Evolutionary conservation across 1,140 invertebrate genomes (phyloP).

Genomic region (Zaprionus gabonicus): DNA sequence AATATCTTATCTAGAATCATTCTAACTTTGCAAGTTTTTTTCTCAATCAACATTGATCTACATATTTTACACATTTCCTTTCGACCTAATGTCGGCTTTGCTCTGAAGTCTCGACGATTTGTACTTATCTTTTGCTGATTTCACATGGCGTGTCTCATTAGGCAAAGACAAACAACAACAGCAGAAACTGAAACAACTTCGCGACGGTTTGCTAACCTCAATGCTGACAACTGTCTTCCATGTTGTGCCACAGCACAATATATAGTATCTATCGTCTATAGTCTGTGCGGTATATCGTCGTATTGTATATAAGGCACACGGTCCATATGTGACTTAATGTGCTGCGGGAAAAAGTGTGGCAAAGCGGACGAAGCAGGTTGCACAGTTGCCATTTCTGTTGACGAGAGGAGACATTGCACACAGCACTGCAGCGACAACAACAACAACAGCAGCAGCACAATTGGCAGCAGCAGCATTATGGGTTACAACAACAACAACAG

Average conservation of each 20-base stretch:
- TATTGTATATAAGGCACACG: conserved; percentile 52
- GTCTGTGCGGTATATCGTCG: conserved; percentile 3
- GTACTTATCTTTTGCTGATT: conserved; percentile 17
- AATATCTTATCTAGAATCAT: not conserved
- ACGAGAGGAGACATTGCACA: conserved; percentile 22
- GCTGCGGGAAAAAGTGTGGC: conserved; percentile 54
- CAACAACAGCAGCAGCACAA: not conserved
- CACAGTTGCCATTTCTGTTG: conserved; percentile 36
- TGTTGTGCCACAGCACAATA: conserved; percentile 5
- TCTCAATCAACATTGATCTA: conserved; percentile 50
- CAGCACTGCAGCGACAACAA: conserved; percentile 9
- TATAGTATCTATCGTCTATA: conserved; percentile 33
- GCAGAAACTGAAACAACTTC: conserved; percentile 28
- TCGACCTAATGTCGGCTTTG: not conserved
- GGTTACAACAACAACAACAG: too few species aligned
- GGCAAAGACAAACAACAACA: conserved; percentile 7
- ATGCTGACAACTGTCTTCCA: conserved; percentile 48
- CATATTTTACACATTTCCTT: conserved; percentile 63
- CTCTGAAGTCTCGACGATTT: conserved; percentile 17
- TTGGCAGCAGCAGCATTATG: too few species aligned
- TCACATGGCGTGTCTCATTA: conserved; percentile 69
- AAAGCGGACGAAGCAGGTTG: conserved; percentile 62
- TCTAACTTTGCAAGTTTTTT: not conserved
- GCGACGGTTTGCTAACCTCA: conserved; percentile 77
- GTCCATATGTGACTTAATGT: conserved; percentile 67